Evolutionary conservation across 92 coral and sea anemone species (phyloP), one percentile per base, ranked within the genome.

Genomic region (Porites divaricata): DNA sequence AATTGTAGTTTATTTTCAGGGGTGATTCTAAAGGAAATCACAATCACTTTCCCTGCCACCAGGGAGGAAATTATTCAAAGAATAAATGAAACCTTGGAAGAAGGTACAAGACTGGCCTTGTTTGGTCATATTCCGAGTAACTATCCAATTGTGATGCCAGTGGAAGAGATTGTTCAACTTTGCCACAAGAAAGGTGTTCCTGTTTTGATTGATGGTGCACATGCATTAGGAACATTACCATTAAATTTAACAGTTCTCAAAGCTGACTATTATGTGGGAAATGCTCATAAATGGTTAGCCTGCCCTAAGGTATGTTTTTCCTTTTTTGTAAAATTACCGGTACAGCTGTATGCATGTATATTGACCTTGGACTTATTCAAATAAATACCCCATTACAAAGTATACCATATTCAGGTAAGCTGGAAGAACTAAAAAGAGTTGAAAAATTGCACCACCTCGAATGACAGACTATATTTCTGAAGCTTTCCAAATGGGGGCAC

Each of bases 281-380:
- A 91, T 72, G 88, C 92, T 13, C 95, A 91, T 75, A 91, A 91
- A 57, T 91, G 95, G 95, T 81, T 91, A 56, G 86, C 84, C 16
- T 79, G 73, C 67, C 87, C 92, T 19, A 91, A 91, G 95, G 86
- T 82, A 35, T 35, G 45, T 35, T 35, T 35, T 35, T 35, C 45
- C 45, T 35, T 35, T 35, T 6, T 35, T 35, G 45, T 35, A 35
- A 57, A 35, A 35, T 35, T 35, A 35, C n/a, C n/a, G n/a, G n/a
- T n/a, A n/a, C n/a, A n/a, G n/a, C n/a, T n/a, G n/a, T n/a, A n/a
- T n/a, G n/a, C n/a, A n/a, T n/a, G n/a, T 77, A 15, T 21, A 52
- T 6, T 74, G 64, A 2, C 16, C 28, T 49, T 13, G 28, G 22
- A 16, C 52, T 52, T 50, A 21, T 35, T 35, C 45, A 4, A 35